These are phyloP conservation scores for Dicaeum eximium DNA, from an alignment of 2,113 vertebrate genomes.

Conservation along the genomic window DNA sequence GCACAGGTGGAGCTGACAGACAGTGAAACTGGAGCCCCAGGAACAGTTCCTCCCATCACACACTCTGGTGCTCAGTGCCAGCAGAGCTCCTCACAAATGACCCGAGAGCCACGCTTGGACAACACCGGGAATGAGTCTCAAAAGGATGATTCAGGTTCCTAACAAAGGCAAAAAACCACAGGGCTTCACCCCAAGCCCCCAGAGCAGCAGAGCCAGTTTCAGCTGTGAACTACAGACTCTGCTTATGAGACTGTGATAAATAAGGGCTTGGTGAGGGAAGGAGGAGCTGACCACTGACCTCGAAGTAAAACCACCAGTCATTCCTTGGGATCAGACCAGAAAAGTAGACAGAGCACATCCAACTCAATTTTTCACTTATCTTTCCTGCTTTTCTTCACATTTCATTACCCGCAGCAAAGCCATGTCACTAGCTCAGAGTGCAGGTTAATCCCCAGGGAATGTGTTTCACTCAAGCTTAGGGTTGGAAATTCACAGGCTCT, in stretches of 20 bases:
- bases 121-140: background rate
- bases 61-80: background rate
- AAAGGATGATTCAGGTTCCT: background rate
- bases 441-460: background rate
- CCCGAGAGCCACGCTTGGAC: accelerated
- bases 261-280: background rate
- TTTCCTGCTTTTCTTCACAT: background rate
- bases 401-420: background rate
- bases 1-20: background rate
- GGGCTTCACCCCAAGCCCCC: background rate
- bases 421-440: background rate
- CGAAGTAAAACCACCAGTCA: background rate
- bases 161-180: background rate
- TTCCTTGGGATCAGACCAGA: background rate
- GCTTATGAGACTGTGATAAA: background rate
- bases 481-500: background rate
- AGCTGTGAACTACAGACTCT: background rate
- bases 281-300: background rate
- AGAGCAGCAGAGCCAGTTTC: background rate
- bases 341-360: background rate
- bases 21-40: background rate
- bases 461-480: background rate
- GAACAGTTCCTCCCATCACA: accelerated
- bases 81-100: background rate
- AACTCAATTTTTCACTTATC: background rate